A percentile compares a stretch with the other conserved stretches of the same genome.
These are phyloP conservation scores for Sterrhoptilus dennistouni DNA, from an alignment of 2,113 vertebrate species.

Conservation along the genomic window DNA sequence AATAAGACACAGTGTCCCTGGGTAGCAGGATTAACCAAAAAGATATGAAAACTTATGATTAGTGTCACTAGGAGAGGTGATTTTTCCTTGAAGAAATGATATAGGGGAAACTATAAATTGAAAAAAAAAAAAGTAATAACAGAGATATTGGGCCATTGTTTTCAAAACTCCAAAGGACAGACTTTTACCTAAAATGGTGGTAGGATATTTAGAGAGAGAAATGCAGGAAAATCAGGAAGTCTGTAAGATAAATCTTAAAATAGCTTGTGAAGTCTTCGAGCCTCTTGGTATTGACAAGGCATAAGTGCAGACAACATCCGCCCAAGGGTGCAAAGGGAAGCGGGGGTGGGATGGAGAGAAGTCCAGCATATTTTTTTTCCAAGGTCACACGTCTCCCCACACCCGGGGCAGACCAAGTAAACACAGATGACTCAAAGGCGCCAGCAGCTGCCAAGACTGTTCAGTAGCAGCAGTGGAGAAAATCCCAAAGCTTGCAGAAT, in stretches of 20 bases:
- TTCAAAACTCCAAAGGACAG: not conserved
- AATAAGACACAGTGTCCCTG: not conserved
- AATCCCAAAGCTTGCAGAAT: not conserved
- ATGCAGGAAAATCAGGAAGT: slow-evolving; percentile 21
- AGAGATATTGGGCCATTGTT: not conserved
- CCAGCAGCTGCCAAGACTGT: not conserved
- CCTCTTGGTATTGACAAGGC: not conserved
- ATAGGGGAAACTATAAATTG: not conserved
- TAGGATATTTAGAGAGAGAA: not conserved
- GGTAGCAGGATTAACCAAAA: not conserved
- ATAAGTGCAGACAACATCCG: not conserved
- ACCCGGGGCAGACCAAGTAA: not conserved
- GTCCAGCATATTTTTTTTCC: not conserved
- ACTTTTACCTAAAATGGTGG: slow-evolving; percentile 13
- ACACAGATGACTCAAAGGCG: not conserved
- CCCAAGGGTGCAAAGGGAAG: not conserved
- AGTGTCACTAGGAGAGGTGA: not conserved
- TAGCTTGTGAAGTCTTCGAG: not conserved
- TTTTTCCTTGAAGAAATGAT: not conserved
- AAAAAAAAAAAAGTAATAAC: not conserved
- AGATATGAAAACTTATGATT: not conserved
- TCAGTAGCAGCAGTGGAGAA: not conserved
- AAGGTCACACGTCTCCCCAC: not conserved
- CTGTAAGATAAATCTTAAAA: slow-evolving; percentile 40
- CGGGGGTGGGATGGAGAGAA: not conserved